Evolutionary conservation across 2,797 vertebrate species (phyloP).

Genomic region (Sebastiscus albofasciatus): DNA sequence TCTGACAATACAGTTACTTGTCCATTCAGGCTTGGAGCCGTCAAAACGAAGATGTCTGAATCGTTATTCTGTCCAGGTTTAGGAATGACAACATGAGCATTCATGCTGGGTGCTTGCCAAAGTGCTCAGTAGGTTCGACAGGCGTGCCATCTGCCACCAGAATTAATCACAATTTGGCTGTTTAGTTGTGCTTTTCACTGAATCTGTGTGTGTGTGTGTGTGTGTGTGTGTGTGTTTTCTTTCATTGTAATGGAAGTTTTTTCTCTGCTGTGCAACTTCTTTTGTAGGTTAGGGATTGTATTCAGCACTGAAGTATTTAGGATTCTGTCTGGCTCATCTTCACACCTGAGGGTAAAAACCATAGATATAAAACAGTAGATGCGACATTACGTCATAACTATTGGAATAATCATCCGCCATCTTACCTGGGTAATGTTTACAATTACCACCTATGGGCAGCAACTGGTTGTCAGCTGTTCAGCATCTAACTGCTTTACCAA

Average conservation of each 20-base stretch:
- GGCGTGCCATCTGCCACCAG: conserved; percentile 36
- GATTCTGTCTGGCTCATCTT: neutral
- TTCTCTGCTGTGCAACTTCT: neutral
- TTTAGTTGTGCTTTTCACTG: neutral
- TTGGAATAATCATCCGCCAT: no score
- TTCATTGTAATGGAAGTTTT: neutral
- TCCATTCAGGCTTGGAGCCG: neutral
- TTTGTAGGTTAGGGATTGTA: neutral
- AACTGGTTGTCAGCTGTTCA: no score
- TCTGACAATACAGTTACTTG: neutral
- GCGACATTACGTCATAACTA: no score
- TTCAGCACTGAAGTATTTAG: neutral
- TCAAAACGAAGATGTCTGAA: neutral
- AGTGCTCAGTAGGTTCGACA: conserved; percentile 1
- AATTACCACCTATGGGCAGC: no score
- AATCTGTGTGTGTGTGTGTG: neutral
- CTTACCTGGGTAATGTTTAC: no score
- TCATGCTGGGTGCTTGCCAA: conserved; percentile 13
- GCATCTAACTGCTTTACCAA: no score
- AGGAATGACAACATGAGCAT: conserved; percentile 16
- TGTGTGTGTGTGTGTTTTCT: neutral
- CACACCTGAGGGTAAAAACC: neutral
- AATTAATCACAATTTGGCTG: conserved; percentile 15
- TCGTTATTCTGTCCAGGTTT: neutral
- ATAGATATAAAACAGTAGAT: no score